Evolutionary conservation across 2,888 invertebrate genomes (phyloP), one percentile per base, ranked within the genome.

Genomic region (Lepidonotus clava): DNA sequence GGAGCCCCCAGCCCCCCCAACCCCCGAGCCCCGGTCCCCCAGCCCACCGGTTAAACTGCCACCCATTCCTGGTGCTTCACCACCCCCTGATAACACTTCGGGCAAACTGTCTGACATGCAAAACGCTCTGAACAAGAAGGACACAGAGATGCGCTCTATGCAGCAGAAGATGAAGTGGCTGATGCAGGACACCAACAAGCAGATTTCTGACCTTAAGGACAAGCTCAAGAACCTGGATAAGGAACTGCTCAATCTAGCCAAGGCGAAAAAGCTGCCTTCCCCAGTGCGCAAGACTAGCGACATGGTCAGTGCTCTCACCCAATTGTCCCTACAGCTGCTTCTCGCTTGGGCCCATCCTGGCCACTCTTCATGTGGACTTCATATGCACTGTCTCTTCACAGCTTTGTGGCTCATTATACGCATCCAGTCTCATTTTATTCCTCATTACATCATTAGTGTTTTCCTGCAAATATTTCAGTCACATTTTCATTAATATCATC

Each of bases 101-200:
- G 80, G 80, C 41, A 80, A 80, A 80, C 28, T 80, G 80, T 28
- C 46, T 14, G 80, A 80, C 80, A 41, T 80, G 24, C 21, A 83
- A 36, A 83, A 34, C 6, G 83, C 83, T 14, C 18, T 80, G 40
- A 84, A n/a, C 53, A 84, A 51, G 85, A 71, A 85, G 86, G 41
- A 34, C n/a, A 11, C 76, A 0, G 86, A 83, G 66, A 61, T 87
- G 66, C 66, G 56, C 32, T 32, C 56, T 6, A 36, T 86, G 34
- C 71, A 80, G 77, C 38, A 66, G 24, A 86, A 87, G 84, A 28
- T 88, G 41, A 80, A 51, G 61, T 28, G 61, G 46, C 32, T 88
- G 61, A 86, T 77, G 40, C 84, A 86, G 61, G 87, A 88, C 34
- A 80, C 83, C 21, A 87, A 86, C 86, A 36, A 77, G 85, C 87